Evolutionary conservation across 2,888 invertebrate genomes (phyloP).

Genomic region (Peribatodes rhomboidaria): DNA sequence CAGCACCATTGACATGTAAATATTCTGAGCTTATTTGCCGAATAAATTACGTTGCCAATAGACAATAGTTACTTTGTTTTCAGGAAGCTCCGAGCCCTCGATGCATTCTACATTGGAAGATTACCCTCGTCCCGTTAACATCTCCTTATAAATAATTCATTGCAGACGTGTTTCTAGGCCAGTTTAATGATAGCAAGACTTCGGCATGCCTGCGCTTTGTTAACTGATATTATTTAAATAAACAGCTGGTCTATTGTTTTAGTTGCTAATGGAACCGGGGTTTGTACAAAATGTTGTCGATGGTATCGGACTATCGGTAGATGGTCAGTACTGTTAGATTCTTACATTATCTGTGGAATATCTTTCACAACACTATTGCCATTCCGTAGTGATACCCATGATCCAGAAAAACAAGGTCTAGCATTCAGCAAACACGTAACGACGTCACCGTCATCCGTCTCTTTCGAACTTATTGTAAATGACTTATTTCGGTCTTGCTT

Average conservation of each 20-base stretch:
- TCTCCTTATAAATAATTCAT: slow-evolving; percentile 67
- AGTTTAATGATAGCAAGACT: slow-evolving; percentile 69
- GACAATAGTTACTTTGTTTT: slow-evolving; percentile 54
- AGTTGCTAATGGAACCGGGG: slow-evolving; percentile 47
- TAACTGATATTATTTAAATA: slow-evolving; percentile 67
- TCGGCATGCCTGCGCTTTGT: slow-evolving; percentile 55
- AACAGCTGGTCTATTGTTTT: slow-evolving; percentile 51
- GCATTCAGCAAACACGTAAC: too few species aligned
- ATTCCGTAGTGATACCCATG: not conserved
- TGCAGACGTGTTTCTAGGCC: slow-evolving; percentile 56
- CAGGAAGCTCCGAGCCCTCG: slow-evolving; percentile 50
- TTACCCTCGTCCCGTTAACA: slow-evolving; percentile 63
- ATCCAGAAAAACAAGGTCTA: too few species aligned
- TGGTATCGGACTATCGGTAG: slow-evolving; percentile 46
- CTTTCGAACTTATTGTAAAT: too few species aligned
- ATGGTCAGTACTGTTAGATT: slow-evolving; percentile 19
- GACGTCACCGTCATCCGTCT: too few species aligned
- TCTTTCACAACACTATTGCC: slow-evolving; percentile 9
- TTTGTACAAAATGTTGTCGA: slow-evolving; percentile 52
- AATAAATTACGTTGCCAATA: slow-evolving; percentile 50
- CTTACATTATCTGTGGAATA: slow-evolving; percentile 5
- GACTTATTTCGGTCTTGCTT: too few species aligned
- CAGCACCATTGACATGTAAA: slow-evolving; percentile 47
- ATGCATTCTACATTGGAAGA: slow-evolving; percentile 47
- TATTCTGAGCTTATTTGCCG: slow-evolving; percentile 45